These are phyloP conservation scores for Drosophila fulvimacula DNA, from an alignment of 2,888 invertebrate genomes.

Conservation along the genomic window DNA sequence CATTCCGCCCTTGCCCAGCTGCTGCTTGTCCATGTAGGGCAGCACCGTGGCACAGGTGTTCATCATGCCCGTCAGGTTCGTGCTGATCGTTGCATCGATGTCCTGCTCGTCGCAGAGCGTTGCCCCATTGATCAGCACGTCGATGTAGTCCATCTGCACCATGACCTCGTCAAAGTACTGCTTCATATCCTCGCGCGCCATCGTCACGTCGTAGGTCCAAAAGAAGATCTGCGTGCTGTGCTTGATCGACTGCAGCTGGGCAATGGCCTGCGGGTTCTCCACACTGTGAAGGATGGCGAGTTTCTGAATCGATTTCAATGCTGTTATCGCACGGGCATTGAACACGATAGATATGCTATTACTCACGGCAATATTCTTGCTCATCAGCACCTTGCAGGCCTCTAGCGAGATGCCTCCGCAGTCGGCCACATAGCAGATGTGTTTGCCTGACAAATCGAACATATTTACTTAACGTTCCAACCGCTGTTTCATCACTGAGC, in stretches of 20 bases:
- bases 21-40: constrained; percentile 84
- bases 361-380: constrained; percentile 75
- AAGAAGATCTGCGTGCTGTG: constrained; percentile 68
- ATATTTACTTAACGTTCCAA: constrained; percentile 40
- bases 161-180: constrained; percentile 76
- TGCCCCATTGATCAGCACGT: constrained; percentile 76
- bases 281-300: constrained; percentile 72
- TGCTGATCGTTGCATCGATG: constrained; percentile 68
- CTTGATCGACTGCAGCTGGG: constrained; percentile 62
- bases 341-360: neutral
- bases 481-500: constrained; percentile 41
- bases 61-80: constrained; percentile 77
- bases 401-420: constrained; percentile 81
- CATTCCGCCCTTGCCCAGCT: constrained; percentile 83
- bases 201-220: constrained; percentile 76
- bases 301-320: constrained; percentile 60
- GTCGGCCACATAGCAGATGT: constrained; percentile 80
- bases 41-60: constrained; percentile 79
- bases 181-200: constrained; percentile 74
- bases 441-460: constrained; percentile 72
- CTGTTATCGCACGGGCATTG: no score
- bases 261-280: constrained; percentile 66
- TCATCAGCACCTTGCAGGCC: constrained; percentile 74
- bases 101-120: constrained; percentile 71
- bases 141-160: constrained; percentile 76